A percentile compares a stretch with the other conserved stretches of the same genome.
phyloP scores from a whole-genome alignment of 2,797 vertebrate species.

The Muscicapa comitata region DNA sequence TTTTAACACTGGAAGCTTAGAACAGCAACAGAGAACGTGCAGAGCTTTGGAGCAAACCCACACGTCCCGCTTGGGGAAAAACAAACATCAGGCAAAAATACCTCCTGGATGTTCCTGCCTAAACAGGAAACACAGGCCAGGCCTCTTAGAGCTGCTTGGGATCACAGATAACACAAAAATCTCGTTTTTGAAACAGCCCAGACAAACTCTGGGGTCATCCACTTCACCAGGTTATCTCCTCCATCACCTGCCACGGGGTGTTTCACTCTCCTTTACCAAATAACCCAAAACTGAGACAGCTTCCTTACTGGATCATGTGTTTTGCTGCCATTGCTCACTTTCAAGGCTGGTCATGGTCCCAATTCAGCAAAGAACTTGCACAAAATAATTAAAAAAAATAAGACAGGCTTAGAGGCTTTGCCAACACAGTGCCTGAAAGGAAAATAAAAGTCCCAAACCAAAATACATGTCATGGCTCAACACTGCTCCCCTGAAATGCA shows the following conservation, averaged over 20 bases:
- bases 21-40: background rate
- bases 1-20: background rate
- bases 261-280: background rate
- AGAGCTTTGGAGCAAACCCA: background rate
- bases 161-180: background rate
- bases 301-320: background rate
- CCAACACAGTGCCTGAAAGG: background rate
- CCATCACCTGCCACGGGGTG: background rate
- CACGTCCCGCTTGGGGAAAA: background rate
- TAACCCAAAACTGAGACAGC: background rate
- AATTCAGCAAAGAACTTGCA: background rate
- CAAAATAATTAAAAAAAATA: background rate
- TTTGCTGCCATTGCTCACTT: conserved; percentile 35
- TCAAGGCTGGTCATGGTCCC: conserved; percentile 7
- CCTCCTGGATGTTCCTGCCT: background rate
- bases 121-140: background rate
- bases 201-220: background rate
- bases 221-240: background rate
- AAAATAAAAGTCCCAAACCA: background rate
- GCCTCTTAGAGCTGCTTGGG: background rate
- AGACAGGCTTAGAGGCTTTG: background rate
- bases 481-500: conserved; percentile 18
- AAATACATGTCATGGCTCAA: conserved; percentile 27
- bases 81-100: background rate
- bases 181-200: background rate